Evolutionary conservation across 2,888 invertebrate genomes (phyloP).

Genomic region (Pristionchus japonicus): DNA sequence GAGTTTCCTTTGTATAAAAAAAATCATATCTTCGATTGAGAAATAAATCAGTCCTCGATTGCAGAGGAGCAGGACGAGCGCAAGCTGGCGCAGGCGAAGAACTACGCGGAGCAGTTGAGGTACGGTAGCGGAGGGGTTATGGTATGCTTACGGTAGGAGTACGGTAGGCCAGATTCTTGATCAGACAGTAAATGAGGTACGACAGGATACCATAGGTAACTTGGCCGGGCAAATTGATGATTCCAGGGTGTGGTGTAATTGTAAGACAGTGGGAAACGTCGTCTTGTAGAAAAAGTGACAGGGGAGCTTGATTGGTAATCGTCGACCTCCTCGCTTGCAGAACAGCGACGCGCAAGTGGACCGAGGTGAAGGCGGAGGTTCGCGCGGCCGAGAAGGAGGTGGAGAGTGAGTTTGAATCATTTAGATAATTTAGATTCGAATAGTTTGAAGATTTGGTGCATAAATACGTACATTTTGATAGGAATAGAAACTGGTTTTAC

Average conservation of each 20-base stretch:
- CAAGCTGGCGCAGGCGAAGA: constrained; percentile 48
- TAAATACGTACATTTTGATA: too few relatives aligned
- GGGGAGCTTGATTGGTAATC: background rate
- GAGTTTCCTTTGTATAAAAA: too few relatives aligned
- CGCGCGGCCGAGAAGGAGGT: constrained; percentile 21
- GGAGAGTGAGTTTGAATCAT: background rate
- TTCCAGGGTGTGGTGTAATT: background rate
- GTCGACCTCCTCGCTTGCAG: background rate
- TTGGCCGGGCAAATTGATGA: too few relatives aligned
- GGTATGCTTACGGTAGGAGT: background rate
- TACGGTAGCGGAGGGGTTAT: background rate
- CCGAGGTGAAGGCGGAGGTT: background rate
- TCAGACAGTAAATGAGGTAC: background rate
- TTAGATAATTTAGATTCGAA: too few relatives aligned
- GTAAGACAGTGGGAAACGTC: background rate
- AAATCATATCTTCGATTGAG: too few relatives aligned
- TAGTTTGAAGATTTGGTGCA: too few relatives aligned
- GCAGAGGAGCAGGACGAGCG: constrained; percentile 51
- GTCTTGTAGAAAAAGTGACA: background rate
- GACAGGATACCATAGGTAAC: too few relatives aligned
- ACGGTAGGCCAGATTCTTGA: background rate
- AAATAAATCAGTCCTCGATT: too few relatives aligned
- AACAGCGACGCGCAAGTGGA: constrained; percentile 23
- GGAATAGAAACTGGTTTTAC: too few relatives aligned
- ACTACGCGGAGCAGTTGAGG: constrained; percentile 47